Evolutionary conservation across 2,888 invertebrate genomes (phyloP).

Genomic region (Frankliniella intonsa): DNA sequence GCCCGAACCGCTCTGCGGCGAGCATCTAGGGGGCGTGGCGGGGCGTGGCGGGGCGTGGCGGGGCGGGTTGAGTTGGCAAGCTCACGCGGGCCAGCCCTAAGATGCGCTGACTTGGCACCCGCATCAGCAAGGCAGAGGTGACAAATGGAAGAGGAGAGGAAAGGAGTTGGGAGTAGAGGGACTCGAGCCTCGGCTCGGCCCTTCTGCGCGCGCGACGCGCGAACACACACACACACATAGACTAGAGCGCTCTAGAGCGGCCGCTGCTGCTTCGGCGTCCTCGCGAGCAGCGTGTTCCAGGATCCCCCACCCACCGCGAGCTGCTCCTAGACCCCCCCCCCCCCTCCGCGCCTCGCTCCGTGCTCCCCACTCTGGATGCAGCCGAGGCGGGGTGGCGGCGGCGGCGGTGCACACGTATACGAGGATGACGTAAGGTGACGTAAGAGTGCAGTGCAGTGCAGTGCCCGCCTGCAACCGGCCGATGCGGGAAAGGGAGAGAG

Average conservation of each 20-base stretch:
- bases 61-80: background rate
- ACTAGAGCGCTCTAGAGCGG: too few relatives aligned
- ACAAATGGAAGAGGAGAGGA: background rate
- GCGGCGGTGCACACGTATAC: background rate
- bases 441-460: background rate
- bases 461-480: background rate
- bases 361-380: background rate
- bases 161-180: background rate
- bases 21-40: too few relatives aligned
- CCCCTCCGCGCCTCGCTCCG: background rate
- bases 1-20: too few relatives aligned
- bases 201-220: too few relatives aligned
- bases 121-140: too few relatives aligned
- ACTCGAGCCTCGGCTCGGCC: too few relatives aligned
- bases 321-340: background rate
- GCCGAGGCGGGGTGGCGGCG: background rate
- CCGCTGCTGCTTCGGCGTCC: too few relatives aligned
- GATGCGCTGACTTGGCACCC: background rate
- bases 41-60: too few relatives aligned
- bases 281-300: too few relatives aligned
- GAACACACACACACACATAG: background rate
- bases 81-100: background rate
- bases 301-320: too few relatives aligned
- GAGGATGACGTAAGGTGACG: slow-evolving; percentile 10
- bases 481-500: too few relatives aligned